Conservation (phyloP, 2,113 vertebrate species). For the Mustelus asterias region DNA sequence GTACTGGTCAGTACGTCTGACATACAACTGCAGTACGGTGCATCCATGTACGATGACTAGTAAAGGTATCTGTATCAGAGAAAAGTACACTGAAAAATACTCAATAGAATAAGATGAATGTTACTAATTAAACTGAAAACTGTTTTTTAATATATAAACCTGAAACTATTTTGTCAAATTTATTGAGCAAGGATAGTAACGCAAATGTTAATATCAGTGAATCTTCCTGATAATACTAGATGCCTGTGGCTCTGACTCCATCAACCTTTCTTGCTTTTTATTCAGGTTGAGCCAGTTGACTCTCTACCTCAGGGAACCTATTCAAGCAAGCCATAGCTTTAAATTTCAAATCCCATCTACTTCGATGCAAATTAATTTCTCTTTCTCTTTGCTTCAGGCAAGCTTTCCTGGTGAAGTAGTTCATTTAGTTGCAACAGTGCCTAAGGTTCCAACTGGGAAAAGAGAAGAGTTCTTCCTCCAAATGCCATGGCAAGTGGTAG, state of each 20-base stretch:
- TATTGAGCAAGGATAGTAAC: background rate
- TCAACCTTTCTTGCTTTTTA: background rate
- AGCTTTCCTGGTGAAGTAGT: background rate
- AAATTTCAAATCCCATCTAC: background rate
- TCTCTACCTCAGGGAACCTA: background rate
- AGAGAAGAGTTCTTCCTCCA: background rate
- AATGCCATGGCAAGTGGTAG: background rate
- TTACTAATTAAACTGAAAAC: background rate
- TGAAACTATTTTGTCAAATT: background rate
- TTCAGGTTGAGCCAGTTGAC: background rate
- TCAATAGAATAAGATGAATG: background rate
- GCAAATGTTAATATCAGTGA: background rate
- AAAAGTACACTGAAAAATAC: background rate
- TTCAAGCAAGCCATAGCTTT: background rate
- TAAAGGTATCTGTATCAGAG: background rate
- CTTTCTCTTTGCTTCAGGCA: background rate
- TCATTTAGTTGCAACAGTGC: background rate
- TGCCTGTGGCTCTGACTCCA: background rate
- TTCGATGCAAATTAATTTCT: background rate
- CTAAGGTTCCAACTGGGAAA: background rate
- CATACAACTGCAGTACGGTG: background rate
- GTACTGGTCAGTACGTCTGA: background rate
- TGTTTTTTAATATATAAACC: background rate
- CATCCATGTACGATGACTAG: background rate
- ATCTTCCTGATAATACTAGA: background rate